Evolutionary conservation across 1,140 invertebrate species (phyloP).

Genomic region (Hydropsyche tenuis): DNA sequence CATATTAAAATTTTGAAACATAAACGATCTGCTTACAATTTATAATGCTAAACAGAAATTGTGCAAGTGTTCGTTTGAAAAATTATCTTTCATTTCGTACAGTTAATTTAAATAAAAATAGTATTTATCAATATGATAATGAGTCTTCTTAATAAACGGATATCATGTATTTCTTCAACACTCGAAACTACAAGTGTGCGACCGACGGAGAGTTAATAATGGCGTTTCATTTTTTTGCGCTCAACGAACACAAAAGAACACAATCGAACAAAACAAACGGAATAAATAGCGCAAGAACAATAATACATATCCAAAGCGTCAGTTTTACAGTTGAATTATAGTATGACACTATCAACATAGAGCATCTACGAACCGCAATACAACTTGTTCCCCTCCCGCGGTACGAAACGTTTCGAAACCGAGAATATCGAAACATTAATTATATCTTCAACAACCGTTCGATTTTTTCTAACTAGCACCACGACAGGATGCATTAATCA

Average conservation of each 20-base stretch:
- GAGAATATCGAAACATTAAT: slow-evolving; percentile 11
- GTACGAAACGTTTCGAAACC: slow-evolving; percentile 3
- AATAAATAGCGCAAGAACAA: slow-evolving; percentile 17
- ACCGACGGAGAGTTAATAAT: no score
- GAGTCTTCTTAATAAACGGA: no score
- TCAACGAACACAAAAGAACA: not conserved
- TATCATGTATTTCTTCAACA: no score
- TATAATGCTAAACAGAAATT: no score
- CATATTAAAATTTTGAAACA: no score
- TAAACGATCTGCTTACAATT: no score
- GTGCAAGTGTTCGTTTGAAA: no score
- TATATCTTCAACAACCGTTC: slow-evolving; percentile 17
- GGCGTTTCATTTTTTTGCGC: not conserved
- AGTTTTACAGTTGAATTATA: slow-evolving; percentile 24
- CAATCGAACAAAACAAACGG: not conserved
- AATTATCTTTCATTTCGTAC: no score
- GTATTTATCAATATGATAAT: no score
- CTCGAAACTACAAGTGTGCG: no score
- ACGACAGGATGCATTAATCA: no score
- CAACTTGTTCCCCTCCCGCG: not conserved
- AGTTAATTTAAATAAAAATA: no score
- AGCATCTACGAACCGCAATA: not conserved
- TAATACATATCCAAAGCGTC: not conserved
- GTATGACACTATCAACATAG: slow-evolving; percentile 7
- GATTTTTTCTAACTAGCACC: not conserved